Evolutionary conservation across 2,113 vertebrate species (phyloP).

Genomic region (Actinemys pallida): DNA sequence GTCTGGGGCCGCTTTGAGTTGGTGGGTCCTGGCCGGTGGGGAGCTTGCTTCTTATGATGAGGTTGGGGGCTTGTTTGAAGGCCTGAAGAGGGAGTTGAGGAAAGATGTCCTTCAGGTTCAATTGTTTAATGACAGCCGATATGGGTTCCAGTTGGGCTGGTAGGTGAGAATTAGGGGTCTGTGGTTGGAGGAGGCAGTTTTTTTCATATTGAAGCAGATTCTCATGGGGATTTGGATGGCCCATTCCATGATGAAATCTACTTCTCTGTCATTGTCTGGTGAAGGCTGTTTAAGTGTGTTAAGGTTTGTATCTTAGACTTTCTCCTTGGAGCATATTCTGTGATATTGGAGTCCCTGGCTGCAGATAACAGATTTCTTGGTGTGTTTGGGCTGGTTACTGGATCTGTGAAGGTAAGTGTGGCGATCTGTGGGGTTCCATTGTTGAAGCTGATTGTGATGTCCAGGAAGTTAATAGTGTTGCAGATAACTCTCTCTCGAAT

Average conservation of each 20-base stretch:
- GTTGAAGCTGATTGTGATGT: background rate
- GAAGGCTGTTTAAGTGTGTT: background rate
- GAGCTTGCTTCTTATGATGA: background rate
- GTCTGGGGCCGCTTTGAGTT: background rate
- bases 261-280: background rate
- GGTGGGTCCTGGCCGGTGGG: background rate
- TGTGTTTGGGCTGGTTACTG: background rate
- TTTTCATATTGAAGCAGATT: background rate
- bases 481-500: background rate
- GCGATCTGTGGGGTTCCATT: background rate
- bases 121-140: background rate
- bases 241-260: background rate
- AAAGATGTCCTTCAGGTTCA: background rate
- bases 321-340: background rate
- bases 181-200: background rate
- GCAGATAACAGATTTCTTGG: background rate
- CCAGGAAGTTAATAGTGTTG: background rate
- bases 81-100: background rate
- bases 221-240: background rate
- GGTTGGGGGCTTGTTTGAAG: background rate
- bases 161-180: background rate
- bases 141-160: background rate
- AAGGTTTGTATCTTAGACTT: background rate
- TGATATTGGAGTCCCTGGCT: background rate
- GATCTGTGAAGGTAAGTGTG: background rate